Evolutionary conservation across 2,888 invertebrate species (phyloP).

Genomic region (Bombylius major): DNA sequence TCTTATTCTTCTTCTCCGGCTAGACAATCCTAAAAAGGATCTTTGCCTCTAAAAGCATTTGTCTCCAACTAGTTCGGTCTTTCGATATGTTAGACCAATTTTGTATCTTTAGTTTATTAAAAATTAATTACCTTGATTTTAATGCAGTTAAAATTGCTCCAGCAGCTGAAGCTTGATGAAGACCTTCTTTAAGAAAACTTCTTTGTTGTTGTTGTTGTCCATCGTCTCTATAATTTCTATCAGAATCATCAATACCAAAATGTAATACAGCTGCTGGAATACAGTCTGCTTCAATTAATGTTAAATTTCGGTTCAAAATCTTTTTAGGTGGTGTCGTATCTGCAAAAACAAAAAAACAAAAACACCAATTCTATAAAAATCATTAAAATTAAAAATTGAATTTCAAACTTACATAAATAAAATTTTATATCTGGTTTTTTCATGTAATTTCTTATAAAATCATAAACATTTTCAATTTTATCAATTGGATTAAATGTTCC

Average conservation of each 20-base stretch:
- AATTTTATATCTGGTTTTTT: constrained; percentile 52
- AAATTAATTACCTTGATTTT: constrained; percentile 45
- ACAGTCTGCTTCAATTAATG: constrained; percentile 58
- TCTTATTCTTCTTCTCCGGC: no score
- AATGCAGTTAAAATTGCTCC: constrained; percentile 56
- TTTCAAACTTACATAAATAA: constrained; percentile 58
- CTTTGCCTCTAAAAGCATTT: no score
- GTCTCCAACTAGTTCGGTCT: no score
- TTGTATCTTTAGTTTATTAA: no score
- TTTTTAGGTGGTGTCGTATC: constrained; percentile 76
- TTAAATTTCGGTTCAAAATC: constrained; percentile 46
- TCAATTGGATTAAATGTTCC: constrained; percentile 71
- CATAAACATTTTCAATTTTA: constrained; percentile 52
- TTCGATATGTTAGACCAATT: no score
- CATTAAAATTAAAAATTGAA: background rate
- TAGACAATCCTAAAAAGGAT: no score
- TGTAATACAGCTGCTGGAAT: constrained; percentile 69
- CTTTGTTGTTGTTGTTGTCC: constrained; percentile 22
- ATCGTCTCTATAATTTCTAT: constrained; percentile 22
- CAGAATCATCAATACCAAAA: constrained; percentile 45
- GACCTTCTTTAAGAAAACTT: constrained; percentile 45
- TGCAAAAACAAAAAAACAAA: constrained; percentile 27
- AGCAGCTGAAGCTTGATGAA: constrained; percentile 52
- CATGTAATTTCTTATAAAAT: constrained; percentile 63
- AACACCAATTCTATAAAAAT: background rate